Base-by-base conservation (phyloP, 2,888 invertebrate genomes). In the Podotricha telesiphe region DNA sequence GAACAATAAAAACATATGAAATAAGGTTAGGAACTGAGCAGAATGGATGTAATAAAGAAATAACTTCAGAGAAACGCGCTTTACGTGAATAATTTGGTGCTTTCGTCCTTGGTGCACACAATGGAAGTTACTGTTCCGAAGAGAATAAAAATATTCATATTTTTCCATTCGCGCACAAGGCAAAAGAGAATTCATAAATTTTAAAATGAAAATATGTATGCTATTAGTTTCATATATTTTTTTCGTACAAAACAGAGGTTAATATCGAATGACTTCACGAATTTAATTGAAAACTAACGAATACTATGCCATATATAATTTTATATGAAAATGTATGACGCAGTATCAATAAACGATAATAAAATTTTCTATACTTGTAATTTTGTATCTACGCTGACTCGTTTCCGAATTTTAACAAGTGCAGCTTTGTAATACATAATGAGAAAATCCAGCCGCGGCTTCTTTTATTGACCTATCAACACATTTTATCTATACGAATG, bases 1-100 rank as follows among this genome's bases (percentile, higher is more conserved):
- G 77, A 81, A 82, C 79, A 84, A 86, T 86, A 86, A 85, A 86
- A 86, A 77, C 81, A 82, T 79, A 80, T 79, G 80, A 81, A 85
- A 81, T 83, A 85, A 85, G 82, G 81, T 78, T 77, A 75, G 75
- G 75, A 76, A 76, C 78, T 80, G 81, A 77, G 77, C 74, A 75
- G 80, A 84, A 85, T 84, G 82, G 80, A 80, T 82, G 84, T 85
- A 87, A 88, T 89, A 88, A 88, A 87, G 85, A 85, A 87, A 87
- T 86, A 83, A 81, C 87, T 84, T 71, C 74, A 76, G 78, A 82
- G 80, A 81, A 80, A 72, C 71, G 71, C 69, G 59, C 61, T 72
- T 65, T 69, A 67, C 71, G 71, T 72, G 71, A 72, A 86, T 86
- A 85, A 85, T 86, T 83, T 80, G 77, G 79, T 79, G 80, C 77